Evolutionary conservation across 37 sponge, comb jelly and placozoan species (phyloP), one percentile per base, ranked within the genome.

Genomic region (Trichoplax adhaerens): DNA sequence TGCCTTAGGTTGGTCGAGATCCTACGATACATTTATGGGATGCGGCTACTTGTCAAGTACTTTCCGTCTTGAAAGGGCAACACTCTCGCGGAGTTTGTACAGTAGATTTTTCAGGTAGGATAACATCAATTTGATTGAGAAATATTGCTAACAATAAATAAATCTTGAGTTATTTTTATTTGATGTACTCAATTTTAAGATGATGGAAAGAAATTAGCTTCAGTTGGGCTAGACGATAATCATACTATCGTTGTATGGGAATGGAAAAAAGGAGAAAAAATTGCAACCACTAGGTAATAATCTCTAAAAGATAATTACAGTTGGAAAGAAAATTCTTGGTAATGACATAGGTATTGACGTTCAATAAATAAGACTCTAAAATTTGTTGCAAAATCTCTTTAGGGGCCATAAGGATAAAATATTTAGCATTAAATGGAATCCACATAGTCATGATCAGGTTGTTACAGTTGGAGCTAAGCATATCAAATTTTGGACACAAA

Each of bases 21-120:
- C 91, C 96, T 5, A 74, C 88, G 48, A 76, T 95, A 7, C 96
- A 95, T 68, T 71, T 95, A 2, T 95, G 96, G 96, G 85, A 90
- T 72, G 75, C 77, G 1, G 77, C 66, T 54, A 85, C 77, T 55
- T 87, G 87, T 78, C 76, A 87, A 58, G 79, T 86, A 1, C 68
- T 90, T 6, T 95, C 96, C 8, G 82, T 95, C 48, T 76, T 95
- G 57, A 82, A 95, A 76, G 96, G 96, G 46, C 73, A 70, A 57
- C 91, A 90, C 70, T 74, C 64, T 46, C 71, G 96, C 58, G 96
- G 75, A 2, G 75, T 74, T 12, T 74, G 75, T 64, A 50, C 75
- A 56, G 75, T 74, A n/a, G 75, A 74, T 48, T 29, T 29, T 29
- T 29, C 29, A 29, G 29, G 29, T 29, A 29, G 29, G 29, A 29